Conservation (phyloP, 2,888 invertebrate genomes). For the Julus scanicus region DNA sequence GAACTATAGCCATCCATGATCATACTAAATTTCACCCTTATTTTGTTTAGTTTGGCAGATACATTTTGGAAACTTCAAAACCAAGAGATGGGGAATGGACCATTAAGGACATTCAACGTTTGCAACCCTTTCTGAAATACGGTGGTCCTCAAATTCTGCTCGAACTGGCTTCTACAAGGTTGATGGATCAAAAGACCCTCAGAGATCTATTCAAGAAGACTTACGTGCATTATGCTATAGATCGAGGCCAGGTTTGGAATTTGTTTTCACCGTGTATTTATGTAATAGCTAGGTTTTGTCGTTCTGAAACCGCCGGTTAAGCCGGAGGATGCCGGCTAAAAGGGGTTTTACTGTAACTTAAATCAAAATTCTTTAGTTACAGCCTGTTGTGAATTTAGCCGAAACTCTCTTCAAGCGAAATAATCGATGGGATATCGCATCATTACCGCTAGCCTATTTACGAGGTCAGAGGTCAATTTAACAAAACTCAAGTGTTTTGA, state of each 20-base stretch:
- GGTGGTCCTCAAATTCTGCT: slow-evolving; percentile 34
- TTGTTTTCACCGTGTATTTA: too few relatives aligned
- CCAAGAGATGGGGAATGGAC: slow-evolving; percentile 31
- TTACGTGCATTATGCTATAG: slow-evolving; percentile 6
- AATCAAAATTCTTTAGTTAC: background rate
- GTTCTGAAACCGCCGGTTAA: too few relatives aligned
- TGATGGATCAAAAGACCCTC: background rate
- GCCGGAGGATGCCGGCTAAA: too few relatives aligned
- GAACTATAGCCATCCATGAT: background rate
- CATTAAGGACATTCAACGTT: background rate
- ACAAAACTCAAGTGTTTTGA: background rate
- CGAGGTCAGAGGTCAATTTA: background rate
- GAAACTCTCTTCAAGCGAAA: background rate
- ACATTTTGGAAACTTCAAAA: slow-evolving; percentile 6
- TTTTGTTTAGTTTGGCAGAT: slow-evolving; percentile 42
- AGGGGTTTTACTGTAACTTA: too few relatives aligned
- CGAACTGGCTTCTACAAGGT: background rate
- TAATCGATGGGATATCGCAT: slow-evolving; percentile 25
- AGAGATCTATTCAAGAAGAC: slow-evolving; percentile 44
- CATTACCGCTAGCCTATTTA: background rate
- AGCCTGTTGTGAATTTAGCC: background rate
- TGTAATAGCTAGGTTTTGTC: too few relatives aligned
- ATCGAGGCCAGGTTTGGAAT: slow-evolving; percentile 2
- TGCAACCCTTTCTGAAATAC: slow-evolving; percentile 12
- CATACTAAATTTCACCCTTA: background rate